Percentiles rank a stretch among this genome's conserved stretches.
phyloP scores from a whole-genome alignment of 1,140 invertebrate genomes.

The Oryctes rhinoceros region DNA sequence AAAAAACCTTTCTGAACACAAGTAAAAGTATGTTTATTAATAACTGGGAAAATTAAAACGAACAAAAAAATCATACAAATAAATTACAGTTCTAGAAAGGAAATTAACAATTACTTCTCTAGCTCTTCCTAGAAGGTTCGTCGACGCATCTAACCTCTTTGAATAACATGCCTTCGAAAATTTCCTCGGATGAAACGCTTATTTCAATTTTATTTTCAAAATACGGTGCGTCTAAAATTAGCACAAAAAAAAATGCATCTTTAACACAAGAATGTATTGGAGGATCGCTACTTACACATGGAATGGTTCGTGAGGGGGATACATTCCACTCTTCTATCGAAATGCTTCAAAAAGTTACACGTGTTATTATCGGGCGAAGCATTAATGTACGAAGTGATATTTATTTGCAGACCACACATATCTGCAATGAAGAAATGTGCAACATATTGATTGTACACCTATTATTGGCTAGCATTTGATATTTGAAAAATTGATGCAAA shows the following conservation, averaged over 20 bases:
- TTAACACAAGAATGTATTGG: not conserved
- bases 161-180: not conserved
- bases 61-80: no score
- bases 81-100: no score
- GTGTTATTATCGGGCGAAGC: not conserved
- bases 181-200: not conserved
- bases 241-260: not conserved
- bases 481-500: no score
- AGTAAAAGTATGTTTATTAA: no score
- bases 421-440: not conserved
- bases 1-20: no score
- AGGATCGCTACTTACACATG: not conserved
- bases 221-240: not conserved
- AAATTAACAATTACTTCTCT: no score
- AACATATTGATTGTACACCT: not conserved
- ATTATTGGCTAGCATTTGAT: no score
- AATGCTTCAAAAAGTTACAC: not conserved
- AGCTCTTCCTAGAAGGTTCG: no score
- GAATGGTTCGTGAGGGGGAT: not conserved
- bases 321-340: not conserved
- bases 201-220: not conserved
- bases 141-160: constrained; percentile 16
- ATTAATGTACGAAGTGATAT: not conserved
- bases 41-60: no score
- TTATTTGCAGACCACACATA: not conserved